Base-by-base conservation (phyloP, 2,113 vertebrate species). In the Anarhynchus alexandrinus region DNA sequence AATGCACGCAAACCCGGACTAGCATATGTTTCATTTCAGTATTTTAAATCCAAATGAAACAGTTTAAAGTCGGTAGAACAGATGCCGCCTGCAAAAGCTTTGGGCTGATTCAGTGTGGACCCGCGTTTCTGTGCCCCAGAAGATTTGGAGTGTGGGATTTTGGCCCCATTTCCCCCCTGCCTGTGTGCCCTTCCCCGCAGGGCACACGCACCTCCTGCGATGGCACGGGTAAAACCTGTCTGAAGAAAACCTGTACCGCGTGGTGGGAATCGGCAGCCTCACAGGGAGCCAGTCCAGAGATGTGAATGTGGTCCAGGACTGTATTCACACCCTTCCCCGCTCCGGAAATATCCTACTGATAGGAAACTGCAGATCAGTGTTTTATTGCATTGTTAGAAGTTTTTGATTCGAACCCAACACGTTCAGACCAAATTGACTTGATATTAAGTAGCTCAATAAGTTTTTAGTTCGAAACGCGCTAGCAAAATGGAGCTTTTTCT, bases 341-440 rank as follows among this genome's bases (percentile, higher is more conserved):
- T 94, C 91, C 6, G 52, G 96, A 96, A 95, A 79, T 36, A 11
- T 61, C 89, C 78, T 32, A 18, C 80, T 29, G 87, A 16, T 82
- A 84, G 93, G 93, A 94, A 96, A 85, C 70, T 65, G 77, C 91
- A 94, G 77, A 76, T 62, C 89, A 67, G 65, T 25, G 84, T 25
- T 96, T 87, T 84, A 90, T 87, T 82, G 90, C 92, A 88, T 88
- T 93, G 87, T 85, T 93, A 85, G 58, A 82, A n/a, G 51, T 55
- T 72, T 93, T 94, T 95, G 87, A 90, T 92, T 96, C 1, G 0
- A 88, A 29, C 87, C 65, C 77, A 94, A 43, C 32, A 1, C 11
- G 21, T 84, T 96, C 90, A 79, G 38, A 72, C 15, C 5, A 4
- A 85, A 77, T 5, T 7, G 10, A 84, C 70, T 79, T 23, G 12